Evolutionary conservation across 2,113 vertebrate genomes (phyloP), one percentile per base, ranked within the genome.

Genomic region (Anolis sagrei): DNA sequence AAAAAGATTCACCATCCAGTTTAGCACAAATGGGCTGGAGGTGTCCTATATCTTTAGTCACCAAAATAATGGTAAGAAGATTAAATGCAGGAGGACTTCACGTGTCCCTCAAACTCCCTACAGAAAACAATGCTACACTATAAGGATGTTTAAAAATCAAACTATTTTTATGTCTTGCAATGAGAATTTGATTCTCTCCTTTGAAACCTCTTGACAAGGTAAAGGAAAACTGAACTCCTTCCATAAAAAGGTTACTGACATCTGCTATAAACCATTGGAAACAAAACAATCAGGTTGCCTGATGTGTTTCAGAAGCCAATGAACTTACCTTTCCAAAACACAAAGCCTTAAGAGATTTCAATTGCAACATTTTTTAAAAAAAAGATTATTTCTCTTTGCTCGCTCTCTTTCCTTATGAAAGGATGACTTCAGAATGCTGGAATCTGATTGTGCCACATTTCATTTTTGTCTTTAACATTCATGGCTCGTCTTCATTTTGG

Each of bases 251-350:
- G 75, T 2, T 88, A 7, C 32, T 29, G 7, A 21, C 49, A 14
- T 11, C 48, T 90, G 85, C 61, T 72, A 76, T 87, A 89, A 91
- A 86, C 19, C 39, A 89, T 66, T 81, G 79, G 36, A 70, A 90
- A 89, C 0, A 0, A 90, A 84, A 81, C 7, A 49, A 13, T 0
- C 48, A 89, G 86, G 87, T 83, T 76, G 86, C 4, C 25, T 68
- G 25, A 13, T 91, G 87, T 86, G 79, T 64, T 92, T 90, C 44
- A 88, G 49, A 83, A n/a, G 61, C 61, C 25, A 34, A 0, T 74
- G 62, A 91, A 69, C 11, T 87, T 49, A 78, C 5, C 54, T 82
- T 36, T 76, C 34, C 27, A 89, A 77, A 70, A 86, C 6, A 88
- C 1, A 85, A 79, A 89, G 84, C 44, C 16, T 86, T 72, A 72